These are phyloP conservation scores for Hemitrygon akajei DNA, from an alignment of 2,797 vertebrate genomes.

Conservation along the genomic window DNA sequence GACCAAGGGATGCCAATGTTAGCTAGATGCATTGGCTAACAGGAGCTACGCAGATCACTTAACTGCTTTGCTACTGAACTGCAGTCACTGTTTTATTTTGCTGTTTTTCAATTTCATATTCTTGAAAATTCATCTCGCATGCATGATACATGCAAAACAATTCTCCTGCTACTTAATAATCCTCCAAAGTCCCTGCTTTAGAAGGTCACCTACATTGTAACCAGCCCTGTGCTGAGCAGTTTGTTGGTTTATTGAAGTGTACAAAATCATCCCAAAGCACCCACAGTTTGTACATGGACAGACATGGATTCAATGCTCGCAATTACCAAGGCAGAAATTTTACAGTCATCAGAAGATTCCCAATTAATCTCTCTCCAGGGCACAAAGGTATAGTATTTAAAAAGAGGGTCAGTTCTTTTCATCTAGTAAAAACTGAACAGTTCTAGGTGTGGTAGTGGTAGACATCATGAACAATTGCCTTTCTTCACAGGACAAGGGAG, in stretches of 20 bases:
- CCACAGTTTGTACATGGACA: not conserved
- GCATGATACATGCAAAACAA: not conserved
- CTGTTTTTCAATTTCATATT: not conserved
- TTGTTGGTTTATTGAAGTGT: not conserved
- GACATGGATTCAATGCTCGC: not conserved
- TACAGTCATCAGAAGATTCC: not conserved
- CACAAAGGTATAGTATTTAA: not conserved
- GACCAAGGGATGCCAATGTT: conserved; percentile 44
- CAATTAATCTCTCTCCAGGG: not conserved
- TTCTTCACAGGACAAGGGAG: not conserved
- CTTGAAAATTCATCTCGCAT: not conserved
- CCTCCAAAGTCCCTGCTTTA: too few relatives aligned
- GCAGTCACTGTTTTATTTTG: not conserved
- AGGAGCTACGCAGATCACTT: not conserved
- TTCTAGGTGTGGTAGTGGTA: not conserved
- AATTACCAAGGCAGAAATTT: not conserved
- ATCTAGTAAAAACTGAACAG: not conserved
- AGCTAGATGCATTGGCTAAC: conserved; percentile 7
- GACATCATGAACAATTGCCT: not conserved
- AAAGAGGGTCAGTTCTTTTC: conserved; percentile 1
- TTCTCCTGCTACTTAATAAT: not conserved
- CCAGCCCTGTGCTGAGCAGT: not conserved
- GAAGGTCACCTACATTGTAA: not conserved
- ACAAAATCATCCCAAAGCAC: not conserved
- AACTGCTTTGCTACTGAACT: conserved; percentile 13